Evolutionary conservation across 2,888 invertebrate genomes (phyloP), one percentile per base, ranked within the genome.

Genomic region (Agrotis exclamationis): DNA sequence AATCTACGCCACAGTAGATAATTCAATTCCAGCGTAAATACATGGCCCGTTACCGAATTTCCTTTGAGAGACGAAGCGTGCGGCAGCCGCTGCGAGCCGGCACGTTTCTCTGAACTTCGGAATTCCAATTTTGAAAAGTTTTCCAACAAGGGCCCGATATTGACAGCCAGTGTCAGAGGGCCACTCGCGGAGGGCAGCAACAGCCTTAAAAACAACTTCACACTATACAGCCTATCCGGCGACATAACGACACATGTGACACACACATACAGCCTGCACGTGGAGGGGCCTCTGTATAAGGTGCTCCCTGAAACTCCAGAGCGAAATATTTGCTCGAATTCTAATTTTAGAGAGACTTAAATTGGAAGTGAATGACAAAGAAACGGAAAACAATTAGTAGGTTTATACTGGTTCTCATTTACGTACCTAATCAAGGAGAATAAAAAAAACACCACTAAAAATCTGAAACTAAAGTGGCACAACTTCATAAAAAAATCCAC

Each of bases 51-150:
- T 93, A 90, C 93, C 94, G 91, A 95, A 95, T 96, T 94, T 95
- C 95, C 96, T 96, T 96, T 95, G 95, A 95, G 95, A 95, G 92
- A 90, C 91, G 91, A 90, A 93, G 93, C 95, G 94, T 92, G 90
- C 91, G 90, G 88, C 90, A 89, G 87, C 88, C 87, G 87, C 89
- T 88, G 90, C 95, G 93, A 90, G 90, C 93, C 94, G 93, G 92
- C 95, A 95, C 95, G 95, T 95, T 91, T 89, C 90, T 90, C 93
- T 89, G 88, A 95, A 96, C 94, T 95, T 95, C 86, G 96, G 95
- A 96, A 96, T 96, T 96, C 95, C 96, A 96, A 96, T 96, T 96
- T 96, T 95, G 95, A 95, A 95, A 96, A 96, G 93, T 96, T 96
- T 94, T 91, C 91, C 93, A 93, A 94, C 94, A 93, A 94, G 94